phyloP scores from a whole-genome alignment of 2,797 vertebrate genomes.

The Rousettus madagascariensis region DNA sequence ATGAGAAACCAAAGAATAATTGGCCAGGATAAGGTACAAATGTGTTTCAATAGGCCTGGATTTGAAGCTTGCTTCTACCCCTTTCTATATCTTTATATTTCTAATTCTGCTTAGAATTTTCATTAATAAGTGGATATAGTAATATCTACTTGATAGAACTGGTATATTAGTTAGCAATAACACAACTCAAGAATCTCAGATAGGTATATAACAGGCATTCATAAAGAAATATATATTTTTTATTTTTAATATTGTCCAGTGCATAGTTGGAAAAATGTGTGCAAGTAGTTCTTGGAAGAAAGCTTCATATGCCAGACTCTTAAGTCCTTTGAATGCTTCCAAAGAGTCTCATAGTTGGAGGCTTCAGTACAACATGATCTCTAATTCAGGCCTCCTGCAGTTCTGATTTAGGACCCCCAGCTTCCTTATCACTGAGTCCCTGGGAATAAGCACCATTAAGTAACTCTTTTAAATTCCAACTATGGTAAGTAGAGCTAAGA shows the following conservation, averaged over 20 bases:
- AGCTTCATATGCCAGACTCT: accelerated
- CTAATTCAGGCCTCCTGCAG: background rate
- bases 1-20: background rate
- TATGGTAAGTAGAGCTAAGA: background rate
- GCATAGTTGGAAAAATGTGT: background rate
- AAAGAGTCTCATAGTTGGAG: background rate
- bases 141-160: background rate
- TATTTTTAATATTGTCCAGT: background rate
- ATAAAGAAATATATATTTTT: background rate
- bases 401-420: background rate
- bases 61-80: background rate
- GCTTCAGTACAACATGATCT: background rate
- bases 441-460: background rate
- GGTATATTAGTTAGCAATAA: background rate
- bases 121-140: background rate
- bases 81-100: background rate
- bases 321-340: background rate
- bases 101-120: background rate
- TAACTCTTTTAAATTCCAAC: background rate
- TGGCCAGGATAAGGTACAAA: too few species aligned
- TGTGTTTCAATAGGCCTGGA: background rate
- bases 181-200: too few species aligned
- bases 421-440: background rate
- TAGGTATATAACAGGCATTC: background rate
- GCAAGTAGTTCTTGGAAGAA: background rate